These are phyloP conservation scores for Syritta pipiens DNA, from an alignment of 2,888 invertebrate species.

Conservation along the genomic window DNA sequence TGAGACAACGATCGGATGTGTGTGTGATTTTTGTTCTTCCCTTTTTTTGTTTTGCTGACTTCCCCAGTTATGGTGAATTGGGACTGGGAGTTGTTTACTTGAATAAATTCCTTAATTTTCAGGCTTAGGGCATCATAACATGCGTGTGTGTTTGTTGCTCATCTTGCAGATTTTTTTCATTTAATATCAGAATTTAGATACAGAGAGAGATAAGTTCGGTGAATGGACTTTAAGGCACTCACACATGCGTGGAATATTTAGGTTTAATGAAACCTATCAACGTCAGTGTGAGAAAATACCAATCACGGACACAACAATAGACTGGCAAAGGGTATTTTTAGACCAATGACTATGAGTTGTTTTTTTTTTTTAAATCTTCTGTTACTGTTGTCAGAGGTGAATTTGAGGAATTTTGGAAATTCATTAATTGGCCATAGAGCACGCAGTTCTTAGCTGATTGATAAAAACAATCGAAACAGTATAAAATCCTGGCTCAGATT, in stretches of 20 bases:
- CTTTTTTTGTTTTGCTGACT: conserved; percentile 10
- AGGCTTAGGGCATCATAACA: background rate
- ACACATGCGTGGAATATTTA: background rate
- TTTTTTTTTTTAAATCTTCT: background rate
- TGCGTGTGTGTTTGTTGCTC: background rate
- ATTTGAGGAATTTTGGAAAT: too few relatives aligned
- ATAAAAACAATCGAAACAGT: too few relatives aligned
- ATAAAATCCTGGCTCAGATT: too few relatives aligned
- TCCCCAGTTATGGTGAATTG: conserved; percentile 18
- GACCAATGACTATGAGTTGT: conserved; percentile 9
- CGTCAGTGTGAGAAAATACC: background rate
- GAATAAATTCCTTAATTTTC: conserved; percentile 37
- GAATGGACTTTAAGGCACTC: conserved; percentile 39
- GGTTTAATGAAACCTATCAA: conserved; percentile 18
- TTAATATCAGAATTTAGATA: conserved; percentile 9
- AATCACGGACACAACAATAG: background rate
- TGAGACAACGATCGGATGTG: conserved; percentile 6
- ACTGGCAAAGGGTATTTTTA: background rate
- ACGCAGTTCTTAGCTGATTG: too few relatives aligned
- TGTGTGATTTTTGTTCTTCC: conserved; percentile 3
- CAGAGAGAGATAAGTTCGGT: conserved; percentile 29
- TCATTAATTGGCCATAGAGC: too few relatives aligned
- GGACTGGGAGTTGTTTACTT: conserved; percentile 37
- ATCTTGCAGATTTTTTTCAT: background rate
- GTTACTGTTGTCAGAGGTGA: too few relatives aligned